Evolutionary conservation across 2,113 vertebrate species (phyloP).

Genomic region (Anser brachyrhynchus): DNA sequence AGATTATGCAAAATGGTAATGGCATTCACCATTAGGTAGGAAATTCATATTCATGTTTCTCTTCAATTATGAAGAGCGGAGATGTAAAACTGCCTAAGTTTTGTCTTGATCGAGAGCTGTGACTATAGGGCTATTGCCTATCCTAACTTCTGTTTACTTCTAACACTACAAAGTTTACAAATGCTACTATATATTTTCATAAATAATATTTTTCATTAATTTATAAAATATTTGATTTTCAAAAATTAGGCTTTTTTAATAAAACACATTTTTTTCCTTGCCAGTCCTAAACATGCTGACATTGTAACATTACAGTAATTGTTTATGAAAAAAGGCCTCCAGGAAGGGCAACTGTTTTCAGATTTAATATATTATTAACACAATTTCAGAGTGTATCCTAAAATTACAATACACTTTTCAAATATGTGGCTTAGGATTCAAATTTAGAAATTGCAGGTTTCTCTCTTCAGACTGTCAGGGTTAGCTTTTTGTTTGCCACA

Average conservation of each 20-base stretch:
- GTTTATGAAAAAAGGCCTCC: background rate
- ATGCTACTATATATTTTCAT: background rate
- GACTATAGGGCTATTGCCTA: background rate
- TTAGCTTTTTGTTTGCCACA: background rate
- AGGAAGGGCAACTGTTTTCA: background rate
- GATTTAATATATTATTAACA: background rate
- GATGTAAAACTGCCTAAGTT: background rate
- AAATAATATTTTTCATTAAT: background rate
- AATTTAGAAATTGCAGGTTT: background rate
- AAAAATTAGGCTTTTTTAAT: background rate
- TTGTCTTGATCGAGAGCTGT: background rate
- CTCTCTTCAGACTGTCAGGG: background rate
- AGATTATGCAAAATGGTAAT: background rate
- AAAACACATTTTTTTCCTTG: background rate
- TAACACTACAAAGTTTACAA: background rate
- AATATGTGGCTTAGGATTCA: background rate
- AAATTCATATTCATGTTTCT: rapidly evolving
- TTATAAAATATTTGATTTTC: background rate
- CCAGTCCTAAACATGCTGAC: background rate
- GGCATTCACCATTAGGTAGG: background rate
- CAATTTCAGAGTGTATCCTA: background rate
- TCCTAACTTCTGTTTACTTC: background rate
- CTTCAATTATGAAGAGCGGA: background rate
- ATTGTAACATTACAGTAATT: background rate
- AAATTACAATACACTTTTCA: background rate